Percentiles rank a stretch among this genome's conserved stretches.
phyloP scores from a whole-genome alignment of 2,797 vertebrate species.

The Pteropus rufus region DNA sequence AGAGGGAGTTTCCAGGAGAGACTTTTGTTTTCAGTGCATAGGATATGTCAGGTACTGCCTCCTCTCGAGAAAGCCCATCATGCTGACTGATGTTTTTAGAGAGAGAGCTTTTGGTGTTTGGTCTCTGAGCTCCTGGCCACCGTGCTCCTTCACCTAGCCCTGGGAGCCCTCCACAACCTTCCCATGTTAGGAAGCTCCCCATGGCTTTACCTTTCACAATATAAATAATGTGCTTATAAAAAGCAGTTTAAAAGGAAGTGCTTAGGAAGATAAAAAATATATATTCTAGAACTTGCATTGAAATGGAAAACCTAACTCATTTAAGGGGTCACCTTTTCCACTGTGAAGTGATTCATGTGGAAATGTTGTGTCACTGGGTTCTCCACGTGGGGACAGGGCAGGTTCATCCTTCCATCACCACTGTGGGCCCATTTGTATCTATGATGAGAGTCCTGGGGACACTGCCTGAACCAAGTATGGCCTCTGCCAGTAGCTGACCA shows the following conservation, averaged over 20 bases:
- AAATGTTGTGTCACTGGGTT: background rate
- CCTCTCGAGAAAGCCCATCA: background rate
- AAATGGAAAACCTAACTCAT: background rate
- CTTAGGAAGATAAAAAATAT: background rate
- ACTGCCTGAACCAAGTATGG: constrained; percentile 37
- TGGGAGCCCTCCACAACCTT: background rate
- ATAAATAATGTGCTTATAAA: background rate
- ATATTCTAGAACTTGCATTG: background rate
- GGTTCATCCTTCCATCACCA: background rate
- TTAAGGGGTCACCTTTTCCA: background rate
- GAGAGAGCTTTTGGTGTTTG: background rate
- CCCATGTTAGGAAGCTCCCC: background rate
- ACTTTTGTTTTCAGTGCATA: background rate
- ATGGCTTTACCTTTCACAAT: background rate
- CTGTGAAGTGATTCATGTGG: background rate
- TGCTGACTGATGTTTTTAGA: background rate
- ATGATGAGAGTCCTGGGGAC: constrained; percentile 28
- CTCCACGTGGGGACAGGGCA: background rate
- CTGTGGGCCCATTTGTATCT: background rate
- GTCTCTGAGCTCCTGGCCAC: background rate
- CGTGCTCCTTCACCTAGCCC: background rate
- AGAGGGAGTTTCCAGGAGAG: background rate
- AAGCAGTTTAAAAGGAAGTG: constrained; percentile 1
- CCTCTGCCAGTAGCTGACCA: background rate
- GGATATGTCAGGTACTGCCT: background rate